These are phyloP conservation scores for Aphaenogaster rudis DNA, from an alignment of 1,140 invertebrate genomes.

Conservation along the genomic window DNA sequence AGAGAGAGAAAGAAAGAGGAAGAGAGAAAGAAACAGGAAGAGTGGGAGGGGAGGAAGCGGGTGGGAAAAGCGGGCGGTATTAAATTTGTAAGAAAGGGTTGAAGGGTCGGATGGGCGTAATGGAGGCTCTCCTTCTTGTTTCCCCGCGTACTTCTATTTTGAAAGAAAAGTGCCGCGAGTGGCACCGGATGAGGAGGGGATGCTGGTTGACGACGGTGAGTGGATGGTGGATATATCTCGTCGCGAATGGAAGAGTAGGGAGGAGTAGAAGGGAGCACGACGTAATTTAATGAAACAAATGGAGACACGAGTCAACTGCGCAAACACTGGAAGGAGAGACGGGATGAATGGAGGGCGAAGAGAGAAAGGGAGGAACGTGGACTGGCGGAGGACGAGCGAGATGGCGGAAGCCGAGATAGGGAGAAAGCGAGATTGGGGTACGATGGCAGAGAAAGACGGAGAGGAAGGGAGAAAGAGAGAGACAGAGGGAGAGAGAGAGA, in stretches of 20 bases:
- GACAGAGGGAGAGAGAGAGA: background rate
- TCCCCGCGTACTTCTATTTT: constrained; percentile 51
- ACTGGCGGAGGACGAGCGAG: background rate
- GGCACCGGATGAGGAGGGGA: background rate
- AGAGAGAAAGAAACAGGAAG: background rate
- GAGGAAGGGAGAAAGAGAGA: background rate
- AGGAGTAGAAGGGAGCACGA: constrained; percentile 17
- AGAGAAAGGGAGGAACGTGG: background rate
- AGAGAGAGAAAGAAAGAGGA: background rate
- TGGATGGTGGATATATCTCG: constrained; percentile 45
- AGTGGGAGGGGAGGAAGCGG: background rate
- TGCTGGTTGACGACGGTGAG: constrained; percentile 12
- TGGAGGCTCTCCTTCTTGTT: constrained; percentile 54
- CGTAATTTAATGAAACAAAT: constrained; percentile 83
- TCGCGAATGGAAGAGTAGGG: background rate
- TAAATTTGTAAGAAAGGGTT: constrained; percentile 63
- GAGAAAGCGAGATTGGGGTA: constrained; percentile 40
- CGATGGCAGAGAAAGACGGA: constrained; percentile 21
- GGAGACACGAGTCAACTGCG: constrained; percentile 79
- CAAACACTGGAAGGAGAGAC: constrained; percentile 66
- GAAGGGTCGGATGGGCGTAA: constrained; percentile 46
- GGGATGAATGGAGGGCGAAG: constrained; percentile 34
- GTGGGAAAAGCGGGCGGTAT: background rate
- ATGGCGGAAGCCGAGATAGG: constrained; percentile 29
- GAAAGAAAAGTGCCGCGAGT: constrained; percentile 51